phyloP scores from a whole-genome alignment of 2,888 invertebrate genomes.

The Dexiosoma caninum region DNA sequence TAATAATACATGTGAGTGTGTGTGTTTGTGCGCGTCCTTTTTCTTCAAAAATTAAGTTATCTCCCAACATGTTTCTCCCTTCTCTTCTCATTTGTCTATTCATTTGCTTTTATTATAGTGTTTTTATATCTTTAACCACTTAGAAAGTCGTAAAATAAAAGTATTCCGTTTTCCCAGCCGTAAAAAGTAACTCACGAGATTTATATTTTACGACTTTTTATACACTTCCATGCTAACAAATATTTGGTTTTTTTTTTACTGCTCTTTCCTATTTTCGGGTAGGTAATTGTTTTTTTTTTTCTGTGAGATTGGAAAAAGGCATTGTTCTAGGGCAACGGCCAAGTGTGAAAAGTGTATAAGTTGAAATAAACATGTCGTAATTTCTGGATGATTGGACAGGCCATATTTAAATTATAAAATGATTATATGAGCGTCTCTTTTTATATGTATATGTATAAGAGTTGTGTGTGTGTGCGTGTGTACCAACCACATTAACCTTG shows the following conservation, averaged over 20 bases:
- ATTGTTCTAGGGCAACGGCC: slow-evolving; percentile 12
- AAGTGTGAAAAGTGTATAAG: slow-evolving; percentile 57
- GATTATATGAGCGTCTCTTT: too few species aligned
- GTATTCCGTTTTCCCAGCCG: slow-evolving; percentile 52
- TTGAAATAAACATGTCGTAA: slow-evolving; percentile 46
- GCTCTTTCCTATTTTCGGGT: background rate
- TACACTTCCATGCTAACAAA: slow-evolving; percentile 16
- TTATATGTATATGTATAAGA: too few species aligned
- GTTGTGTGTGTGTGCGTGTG: too few species aligned
- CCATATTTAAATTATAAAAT: slow-evolving; percentile 10
- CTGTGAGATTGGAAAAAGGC: background rate
- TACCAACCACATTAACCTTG: too few species aligned
- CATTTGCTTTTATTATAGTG: slow-evolving; percentile 46
- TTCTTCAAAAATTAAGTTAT: slow-evolving; percentile 47
- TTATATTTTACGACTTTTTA: slow-evolving; percentile 60
- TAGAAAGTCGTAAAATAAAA: slow-evolving; percentile 75
- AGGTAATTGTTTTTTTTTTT: slow-evolving; percentile 11
- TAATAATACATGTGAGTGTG: background rate
- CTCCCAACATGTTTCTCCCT: slow-evolving; percentile 6
- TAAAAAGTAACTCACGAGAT: slow-evolving; percentile 52
- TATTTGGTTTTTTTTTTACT: slow-evolving; percentile 54
- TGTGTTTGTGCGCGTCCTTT: background rate
- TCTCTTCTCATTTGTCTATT: slow-evolving; percentile 17
- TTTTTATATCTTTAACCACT: slow-evolving; percentile 66
- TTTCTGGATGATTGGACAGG: slow-evolving; percentile 28